Base-by-base conservation (phyloP, 2,113 vertebrate species). In the Amphilophus citrinellus region DNA sequence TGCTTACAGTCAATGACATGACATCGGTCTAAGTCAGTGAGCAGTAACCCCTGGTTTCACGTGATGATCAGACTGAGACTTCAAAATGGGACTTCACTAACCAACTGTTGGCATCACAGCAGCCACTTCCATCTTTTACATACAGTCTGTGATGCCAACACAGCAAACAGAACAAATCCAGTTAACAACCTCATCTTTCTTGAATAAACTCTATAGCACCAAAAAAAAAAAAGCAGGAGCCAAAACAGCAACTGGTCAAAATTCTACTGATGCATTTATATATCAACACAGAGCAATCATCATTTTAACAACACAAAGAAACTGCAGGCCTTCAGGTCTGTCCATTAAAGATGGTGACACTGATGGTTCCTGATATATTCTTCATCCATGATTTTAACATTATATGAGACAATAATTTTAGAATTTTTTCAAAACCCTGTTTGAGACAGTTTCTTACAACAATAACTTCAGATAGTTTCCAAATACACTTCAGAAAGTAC, bases 331-430 rank as follows among this genome's bases (percentile, higher is more conserved):
- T 20, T 56, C 18, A 66, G 4, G 4, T 24, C n/a, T 24, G 15
- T 66, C n/a, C 24, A 17, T 44, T 66, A 6, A 66, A 3, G n/a
- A 66, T 24, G 24, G 63, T 0, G 24, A 44, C 39, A 24, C 37
- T 13, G 13, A 44, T 44, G 37, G 37, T 24, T 13, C 6, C 37
- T 0, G 0, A 66, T 44, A 56, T 7, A 56, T 44, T 66, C 62
- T 42, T 20, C 39, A 39, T 66, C 44, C 63, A 24, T 44, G 17
- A 24, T 44, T 24, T 66, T 24, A 65, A 65, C 20, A 65, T 65
- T 65, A 22, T 22, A 13, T 22, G 0, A 22, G 22, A 22, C 22
- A 22, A 22, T 22, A 22, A 22, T 22, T 22, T 22, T 22, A 22
- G 22, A 22, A 27, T 10, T 3, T 17, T 65, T 22, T 0, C 22